Percentiles rank a stretch among this genome's conserved stretches.
Conservation (phyloP, 2,113 vertebrate genomes). For the Puntigrus tetrazona region DNA sequence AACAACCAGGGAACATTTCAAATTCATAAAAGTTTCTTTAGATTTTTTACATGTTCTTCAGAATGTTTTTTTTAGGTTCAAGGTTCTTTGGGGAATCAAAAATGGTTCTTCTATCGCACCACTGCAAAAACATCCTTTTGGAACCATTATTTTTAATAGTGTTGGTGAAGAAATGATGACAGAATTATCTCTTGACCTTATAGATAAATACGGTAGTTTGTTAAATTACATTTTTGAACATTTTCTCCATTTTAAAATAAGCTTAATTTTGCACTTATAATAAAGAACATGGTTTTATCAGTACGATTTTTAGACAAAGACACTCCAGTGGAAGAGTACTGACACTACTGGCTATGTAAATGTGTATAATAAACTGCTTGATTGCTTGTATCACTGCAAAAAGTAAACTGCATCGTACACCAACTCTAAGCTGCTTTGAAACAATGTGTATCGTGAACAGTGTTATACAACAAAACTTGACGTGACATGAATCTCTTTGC, state of each 20-base stretch:
- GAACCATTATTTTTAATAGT: no score
- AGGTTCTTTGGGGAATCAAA: no score
- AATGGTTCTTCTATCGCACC: no score
- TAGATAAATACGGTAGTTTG: neutral
- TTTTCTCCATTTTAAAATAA: neutral
- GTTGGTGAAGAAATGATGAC: neutral
- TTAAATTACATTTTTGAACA: neutral
- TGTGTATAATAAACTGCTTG: neutral
- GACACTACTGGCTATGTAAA: neutral
- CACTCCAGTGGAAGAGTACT: neutral
- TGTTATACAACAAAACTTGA: neutral
- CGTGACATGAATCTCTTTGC: constrained; percentile 35
- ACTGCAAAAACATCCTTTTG: no score
- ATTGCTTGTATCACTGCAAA: neutral
- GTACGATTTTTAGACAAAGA: neutral
- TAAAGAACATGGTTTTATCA: no score
- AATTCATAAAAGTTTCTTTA: no score
- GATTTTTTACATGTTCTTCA: no score
- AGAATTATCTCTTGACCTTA: neutral
- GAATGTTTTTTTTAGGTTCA: no score
- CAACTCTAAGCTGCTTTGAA: neutral
- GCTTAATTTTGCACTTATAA: neutral
- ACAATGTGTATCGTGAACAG: neutral
- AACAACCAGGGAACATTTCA: no score
- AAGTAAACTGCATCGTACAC: neutral